Base-by-base conservation (phyloP, 2,888 invertebrate genomes). In the Hirtodrosophila alboralis region DNA sequence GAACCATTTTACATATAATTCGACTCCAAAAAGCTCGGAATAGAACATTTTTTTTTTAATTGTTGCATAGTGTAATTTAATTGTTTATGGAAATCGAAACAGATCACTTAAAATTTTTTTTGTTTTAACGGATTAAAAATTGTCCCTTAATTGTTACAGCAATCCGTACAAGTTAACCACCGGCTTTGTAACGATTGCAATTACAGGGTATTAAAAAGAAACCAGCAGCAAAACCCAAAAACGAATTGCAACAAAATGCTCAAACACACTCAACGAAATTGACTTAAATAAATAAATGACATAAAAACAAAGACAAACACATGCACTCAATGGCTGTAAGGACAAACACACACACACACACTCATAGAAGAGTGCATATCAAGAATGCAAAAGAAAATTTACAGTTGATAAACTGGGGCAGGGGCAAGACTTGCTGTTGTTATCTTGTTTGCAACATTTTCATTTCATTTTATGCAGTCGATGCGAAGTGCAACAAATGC, bases 221-320 rank as follows among this genome's bases (percentile, higher is more conserved):
- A 31, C 16, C 23, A 38, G 33, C 12, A 40, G 40, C 58, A 56
- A 71, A 63, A 41, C 57, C 66, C 51, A 44, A 79, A 62, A 73
- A 76, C 73, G 58, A 83, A 81, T 71, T 83, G 79, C 73, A 74
- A 71, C 83, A 79, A 79, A 83, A 83, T 79, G 79, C 58, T 79
- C 74, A 69, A 83, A 79, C 71, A 79, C 79, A 83, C 79, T 80
- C 83, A 79, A 57, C 83, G 52, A 79, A 80, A 83, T 83, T 80
- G 80, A 71, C 84, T 80, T 83, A 79, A 83, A 79, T 79, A 80
- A 83, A 83, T 83, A 80, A 80, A 80, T 80, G 84, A 45, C 61
- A 72, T 74, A 76, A 76, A 76, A 78, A 79, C 70, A 83, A 79
- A 79, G 79, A 64, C 70, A 75, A 70, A 75, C 69, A 71, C 65